A percentile compares a stretch with the other conserved stretches of the same genome.
Conservation (phyloP, 2,797 vertebrate species). For the Bothrops alternatus region DNA sequence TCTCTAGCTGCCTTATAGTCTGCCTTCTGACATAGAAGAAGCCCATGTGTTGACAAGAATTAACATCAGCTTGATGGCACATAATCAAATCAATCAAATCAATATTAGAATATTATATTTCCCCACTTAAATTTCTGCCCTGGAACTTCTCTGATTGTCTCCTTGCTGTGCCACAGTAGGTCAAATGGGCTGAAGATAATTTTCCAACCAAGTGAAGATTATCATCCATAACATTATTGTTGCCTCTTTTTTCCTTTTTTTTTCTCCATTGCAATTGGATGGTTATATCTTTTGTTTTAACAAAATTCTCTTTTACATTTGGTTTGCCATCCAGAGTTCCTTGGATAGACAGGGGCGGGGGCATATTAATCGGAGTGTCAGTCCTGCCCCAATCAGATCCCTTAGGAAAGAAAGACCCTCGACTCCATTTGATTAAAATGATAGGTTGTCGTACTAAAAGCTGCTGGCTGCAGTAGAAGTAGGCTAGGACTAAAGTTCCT, state of each 20-base stretch:
- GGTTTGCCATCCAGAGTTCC: not conserved
- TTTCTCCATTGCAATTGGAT: not conserved
- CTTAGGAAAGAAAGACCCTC: no score
- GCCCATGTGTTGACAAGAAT: conserved; percentile 43
- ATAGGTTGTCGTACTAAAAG: no score
- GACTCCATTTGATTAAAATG: no score
- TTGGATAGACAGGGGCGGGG: not conserved
- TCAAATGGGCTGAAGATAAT: not conserved
- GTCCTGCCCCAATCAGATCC: no score
- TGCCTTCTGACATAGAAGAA: conserved; percentile 31
- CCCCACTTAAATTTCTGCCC: conserved; percentile 24
- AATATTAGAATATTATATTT: conserved; percentile 21
- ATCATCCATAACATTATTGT: not conserved
- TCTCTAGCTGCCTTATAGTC: conserved; percentile 28
- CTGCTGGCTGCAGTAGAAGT: no score
- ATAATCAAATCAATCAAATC: not conserved
- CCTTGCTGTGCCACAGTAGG: not conserved
- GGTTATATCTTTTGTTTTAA: not conserved
- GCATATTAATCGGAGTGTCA: not conserved
- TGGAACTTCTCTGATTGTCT: conserved; percentile 14
- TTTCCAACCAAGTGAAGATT: not conserved
- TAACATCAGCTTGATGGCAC: not conserved
- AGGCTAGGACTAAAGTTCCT: no score
- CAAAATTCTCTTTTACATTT: not conserved
- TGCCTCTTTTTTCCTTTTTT: not conserved